Percentiles rank a stretch among this genome's conserved stretches.
Conservation (phyloP, 1,140 invertebrate species). For the Lerema accius region DNA sequence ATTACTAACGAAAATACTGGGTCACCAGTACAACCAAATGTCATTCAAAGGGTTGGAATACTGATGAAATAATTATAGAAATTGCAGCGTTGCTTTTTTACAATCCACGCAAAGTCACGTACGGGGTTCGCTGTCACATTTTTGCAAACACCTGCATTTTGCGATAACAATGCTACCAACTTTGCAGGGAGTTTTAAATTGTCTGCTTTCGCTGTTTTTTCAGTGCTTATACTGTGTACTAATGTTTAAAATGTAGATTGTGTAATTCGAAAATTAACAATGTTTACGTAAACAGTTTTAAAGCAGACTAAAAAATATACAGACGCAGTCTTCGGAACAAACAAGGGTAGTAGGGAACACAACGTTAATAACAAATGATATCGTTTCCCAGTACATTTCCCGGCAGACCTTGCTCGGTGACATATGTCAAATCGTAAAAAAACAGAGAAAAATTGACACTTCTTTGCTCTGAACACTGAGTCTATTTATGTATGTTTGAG, state of each 20-base stretch:
- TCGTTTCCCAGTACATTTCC: no score
- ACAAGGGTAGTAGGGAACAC: no score
- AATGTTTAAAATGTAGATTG: not conserved
- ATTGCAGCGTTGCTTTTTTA: constrained; percentile 30
- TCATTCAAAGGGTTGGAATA: constrained; percentile 29
- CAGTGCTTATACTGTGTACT: not conserved
- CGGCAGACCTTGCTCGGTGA: no score
- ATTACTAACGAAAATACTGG: not conserved
- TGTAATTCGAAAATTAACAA: no score
- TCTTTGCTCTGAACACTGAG: no score
- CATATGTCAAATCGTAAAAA: no score
- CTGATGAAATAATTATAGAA: constrained; percentile 43
- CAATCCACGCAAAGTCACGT: constrained; percentile 46
- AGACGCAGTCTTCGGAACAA: no score
- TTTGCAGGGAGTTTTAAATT: constrained; percentile 12
- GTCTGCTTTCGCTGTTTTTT: constrained; percentile 15
- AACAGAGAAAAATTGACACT: no score
- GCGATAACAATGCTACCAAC: constrained; percentile 30
- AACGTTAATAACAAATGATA: no score
- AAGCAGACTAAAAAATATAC: no score
- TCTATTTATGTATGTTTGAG: no score
- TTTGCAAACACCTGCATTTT: constrained; percentile 37
- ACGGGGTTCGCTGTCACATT: constrained; percentile 21
- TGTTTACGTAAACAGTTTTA: no score
- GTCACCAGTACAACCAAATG: constrained; percentile 25